Evolutionary conservation across 2,113 vertebrate species (phyloP).

Genomic region (Alexandromys fortis): DNA sequence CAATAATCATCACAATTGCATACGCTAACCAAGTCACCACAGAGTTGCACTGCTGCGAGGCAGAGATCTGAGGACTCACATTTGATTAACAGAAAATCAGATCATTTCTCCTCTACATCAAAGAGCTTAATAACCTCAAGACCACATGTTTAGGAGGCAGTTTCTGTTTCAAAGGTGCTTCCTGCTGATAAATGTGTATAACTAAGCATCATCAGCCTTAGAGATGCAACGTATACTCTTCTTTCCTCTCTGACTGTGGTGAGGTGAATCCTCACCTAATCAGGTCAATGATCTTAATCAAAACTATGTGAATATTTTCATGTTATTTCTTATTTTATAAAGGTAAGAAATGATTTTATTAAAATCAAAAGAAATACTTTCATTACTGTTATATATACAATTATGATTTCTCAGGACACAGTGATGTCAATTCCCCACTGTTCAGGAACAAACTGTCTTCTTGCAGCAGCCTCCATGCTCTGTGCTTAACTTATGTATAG

Average conservation of each 20-base stretch:
- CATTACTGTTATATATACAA: not conserved
- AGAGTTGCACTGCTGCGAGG: too few relatives aligned
- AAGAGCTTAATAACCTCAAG: not conserved
- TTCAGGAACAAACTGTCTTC: not conserved
- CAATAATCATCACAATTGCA: too few relatives aligned
- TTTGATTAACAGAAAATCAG: too few relatives aligned
- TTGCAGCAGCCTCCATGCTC: not conserved
- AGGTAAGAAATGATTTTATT: not conserved
- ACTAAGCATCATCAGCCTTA: conserved; percentile 1
- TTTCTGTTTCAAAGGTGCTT: not conserved
- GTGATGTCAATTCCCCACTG: not conserved
- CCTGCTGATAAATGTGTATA: not conserved
- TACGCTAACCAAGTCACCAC: too few relatives aligned
- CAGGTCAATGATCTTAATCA: not conserved
- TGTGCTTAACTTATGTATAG: not conserved
- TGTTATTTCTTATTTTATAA: not conserved
- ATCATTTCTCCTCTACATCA: too few relatives aligned
- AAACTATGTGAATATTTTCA: not conserved
- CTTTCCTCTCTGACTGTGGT: not conserved
- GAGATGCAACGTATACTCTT: not conserved
- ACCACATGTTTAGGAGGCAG: not conserved
- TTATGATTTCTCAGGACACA: not conserved
- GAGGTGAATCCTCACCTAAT: not conserved
- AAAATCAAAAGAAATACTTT: not conserved
- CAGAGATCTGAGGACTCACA: too few relatives aligned